Base-by-base conservation (phyloP, 2,888 invertebrate genomes). In the Cyaniris semiargus region DNA sequence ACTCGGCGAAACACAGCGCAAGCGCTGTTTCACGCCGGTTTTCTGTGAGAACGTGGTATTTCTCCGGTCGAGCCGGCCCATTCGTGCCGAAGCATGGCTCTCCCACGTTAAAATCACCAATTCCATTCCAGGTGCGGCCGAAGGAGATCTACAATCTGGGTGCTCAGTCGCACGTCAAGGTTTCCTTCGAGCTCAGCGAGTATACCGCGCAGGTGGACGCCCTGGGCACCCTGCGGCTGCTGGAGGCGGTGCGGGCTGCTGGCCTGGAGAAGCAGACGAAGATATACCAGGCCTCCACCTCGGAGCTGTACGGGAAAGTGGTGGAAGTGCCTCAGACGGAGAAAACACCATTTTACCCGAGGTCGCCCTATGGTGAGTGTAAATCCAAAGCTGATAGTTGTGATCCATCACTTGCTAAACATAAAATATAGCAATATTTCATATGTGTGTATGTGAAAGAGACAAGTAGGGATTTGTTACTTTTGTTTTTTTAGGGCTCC, bases 201-300 rank as follows among this genome's bases (percentile, higher is more conserved):
- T 99, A 99, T 86, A 99, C 99, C 0, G 99, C 99, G 0, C 99
- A 99, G 94, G 99, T 99, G 1, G 98, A 99, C 90, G 99, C 97
- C 0, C 95, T 99, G n/a, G 99, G 99, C 15, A 98, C 98, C 0
- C 94, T 99, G 34, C 95, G 99, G 81, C 93, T 99, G 53, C 90
- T 99, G 76, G 99, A 99, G 87, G 99, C 99, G 0, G 97, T 99
- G 78, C 95, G 98, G 81, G 98, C 98, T 0, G 98, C 97, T 81
- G 97, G 97, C 0, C 92, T 99, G 79, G 97, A 97, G 83, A 96
- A 96, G 77, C 93, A 95, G 27, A 96, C 98, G 0, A 96, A 95
- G 85, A 98, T 99, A 89, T 99, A 99, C 93, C 99, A 99, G 89
- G 99, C 99, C 0, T 98, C 98, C 6, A 99, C 99, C 0, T 98